Percentiles rank a stretch among this genome's conserved stretches.
phyloP scores from a whole-genome alignment of 1,140 invertebrate genomes.

The Conus ventricosus region DNA sequence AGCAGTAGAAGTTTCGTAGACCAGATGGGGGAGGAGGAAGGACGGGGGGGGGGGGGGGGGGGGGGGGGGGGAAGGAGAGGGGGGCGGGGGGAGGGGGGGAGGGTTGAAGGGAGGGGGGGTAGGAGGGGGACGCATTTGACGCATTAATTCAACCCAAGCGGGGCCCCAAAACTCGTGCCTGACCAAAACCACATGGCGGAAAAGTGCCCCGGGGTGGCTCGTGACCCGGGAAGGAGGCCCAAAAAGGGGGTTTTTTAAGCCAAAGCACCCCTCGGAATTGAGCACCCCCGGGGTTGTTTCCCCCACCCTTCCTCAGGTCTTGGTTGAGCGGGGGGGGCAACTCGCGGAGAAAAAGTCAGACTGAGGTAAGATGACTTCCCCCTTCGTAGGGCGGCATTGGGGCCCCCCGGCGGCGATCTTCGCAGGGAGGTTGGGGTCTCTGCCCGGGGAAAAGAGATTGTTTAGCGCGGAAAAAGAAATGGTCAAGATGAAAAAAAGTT shows the following conservation, averaged over 20 bases:
- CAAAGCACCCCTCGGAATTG: not conserved
- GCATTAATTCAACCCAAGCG: too few species aligned
- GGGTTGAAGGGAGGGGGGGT: not conserved
- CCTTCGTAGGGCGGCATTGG: not conserved
- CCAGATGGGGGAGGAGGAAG: too few species aligned
- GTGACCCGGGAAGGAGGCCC: too few species aligned
- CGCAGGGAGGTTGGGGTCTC: not conserved
- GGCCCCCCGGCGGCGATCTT: not conserved
- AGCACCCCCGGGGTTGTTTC: not conserved
- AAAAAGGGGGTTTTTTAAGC: too few species aligned
- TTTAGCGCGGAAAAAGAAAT: not conserved
- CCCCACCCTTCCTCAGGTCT: not conserved
- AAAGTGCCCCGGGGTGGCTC: too few species aligned
- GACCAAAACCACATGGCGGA: too few species aligned
- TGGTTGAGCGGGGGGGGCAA: not conserved
- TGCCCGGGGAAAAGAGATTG: not conserved
- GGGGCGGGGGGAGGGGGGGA: not conserved
- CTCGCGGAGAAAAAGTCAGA: not conserved
- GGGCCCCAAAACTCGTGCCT: too few species aligned
- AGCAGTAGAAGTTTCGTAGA: too few species aligned
- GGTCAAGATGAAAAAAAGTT: not conserved
- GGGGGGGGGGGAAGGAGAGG: not conserved
- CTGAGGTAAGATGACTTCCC: not conserved
- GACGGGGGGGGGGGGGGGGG: too few species aligned
- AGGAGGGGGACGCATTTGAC: not conserved